phyloP scores from a whole-genome alignment of 2,797 vertebrate species.

The Iguana delicatissima region DNA sequence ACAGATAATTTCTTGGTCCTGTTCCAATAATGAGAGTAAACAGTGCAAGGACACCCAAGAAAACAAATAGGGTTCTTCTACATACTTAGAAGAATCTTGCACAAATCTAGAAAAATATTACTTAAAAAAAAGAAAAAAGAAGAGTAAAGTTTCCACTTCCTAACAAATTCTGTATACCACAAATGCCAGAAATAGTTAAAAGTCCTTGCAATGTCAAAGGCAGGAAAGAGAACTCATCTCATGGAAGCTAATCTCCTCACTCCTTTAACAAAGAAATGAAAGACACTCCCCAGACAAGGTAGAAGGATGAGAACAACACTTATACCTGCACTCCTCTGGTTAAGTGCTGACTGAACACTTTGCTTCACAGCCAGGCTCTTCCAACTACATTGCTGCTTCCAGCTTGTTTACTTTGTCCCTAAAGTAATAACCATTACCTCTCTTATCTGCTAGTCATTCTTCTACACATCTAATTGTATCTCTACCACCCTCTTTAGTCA shows the following conservation, averaged over 20 bases:
- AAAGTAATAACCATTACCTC: neutral
- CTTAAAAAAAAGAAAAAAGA: neutral
- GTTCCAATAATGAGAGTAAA: neutral
- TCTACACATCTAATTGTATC: neutral
- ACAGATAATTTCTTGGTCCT: neutral
- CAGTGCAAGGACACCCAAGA: neutral
- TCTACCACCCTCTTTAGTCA: neutral
- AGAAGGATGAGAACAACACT: neutral
- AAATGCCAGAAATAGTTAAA: neutral
- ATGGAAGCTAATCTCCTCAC: neutral
- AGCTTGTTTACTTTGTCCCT: slow-evolving; percentile 6
- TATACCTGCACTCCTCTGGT: neutral
- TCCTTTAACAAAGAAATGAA: neutral
- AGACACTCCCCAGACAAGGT: neutral
- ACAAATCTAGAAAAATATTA: neutral
- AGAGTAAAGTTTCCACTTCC: neutral
- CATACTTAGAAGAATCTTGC: neutral
- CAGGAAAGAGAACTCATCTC: neutral
- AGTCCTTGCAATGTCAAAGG: neutral
- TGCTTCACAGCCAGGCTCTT: neutral
- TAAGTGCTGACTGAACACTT: neutral
- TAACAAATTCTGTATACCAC: neutral
- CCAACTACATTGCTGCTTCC: neutral
- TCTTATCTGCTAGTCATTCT: neutral
- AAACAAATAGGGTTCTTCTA: neutral